Conservation (phyloP, 1,140 invertebrate genomes). For the Heliconius congener region DNA sequence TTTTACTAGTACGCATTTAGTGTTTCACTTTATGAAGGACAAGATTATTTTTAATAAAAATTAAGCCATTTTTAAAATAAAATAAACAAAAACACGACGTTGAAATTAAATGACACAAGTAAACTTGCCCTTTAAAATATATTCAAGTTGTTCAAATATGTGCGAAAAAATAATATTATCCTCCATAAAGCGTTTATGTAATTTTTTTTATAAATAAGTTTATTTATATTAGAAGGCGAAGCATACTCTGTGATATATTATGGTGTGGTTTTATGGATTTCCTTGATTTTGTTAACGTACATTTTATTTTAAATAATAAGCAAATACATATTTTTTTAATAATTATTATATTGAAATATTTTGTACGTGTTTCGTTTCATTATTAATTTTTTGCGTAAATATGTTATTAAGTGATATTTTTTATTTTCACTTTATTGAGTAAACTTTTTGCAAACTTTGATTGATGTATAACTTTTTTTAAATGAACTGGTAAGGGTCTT, state of each 20-base stretch:
- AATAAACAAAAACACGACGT: no score
- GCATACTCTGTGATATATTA: slow-evolving; percentile 42
- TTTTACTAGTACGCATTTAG: no score
- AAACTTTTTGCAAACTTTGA: neutral
- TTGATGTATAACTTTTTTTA: neutral
- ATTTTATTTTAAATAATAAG: neutral
- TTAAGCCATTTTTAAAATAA: no score
- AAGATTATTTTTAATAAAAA: no score
- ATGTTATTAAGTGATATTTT: neutral
- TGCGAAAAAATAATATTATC: neutral
- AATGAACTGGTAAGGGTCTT: neutral
- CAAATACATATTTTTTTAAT: neutral
- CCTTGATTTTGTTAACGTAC: neutral
- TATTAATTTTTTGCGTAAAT: neutral
- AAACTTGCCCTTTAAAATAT: no score
- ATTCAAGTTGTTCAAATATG: neutral
- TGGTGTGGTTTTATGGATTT: slow-evolving; percentile 15
- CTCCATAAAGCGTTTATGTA: neutral
- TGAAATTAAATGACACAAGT: no score
- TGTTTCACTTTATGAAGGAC: no score
- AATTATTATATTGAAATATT: neutral
- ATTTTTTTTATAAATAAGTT: neutral
- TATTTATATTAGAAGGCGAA: slow-evolving; percentile 20
- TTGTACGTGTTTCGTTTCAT: neutral
- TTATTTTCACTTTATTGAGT: neutral